Evolutionary conservation across 1,140 invertebrate species (phyloP), one percentile per base, ranked within the genome.

Genomic region (Tetragnatha versicolor): DNA sequence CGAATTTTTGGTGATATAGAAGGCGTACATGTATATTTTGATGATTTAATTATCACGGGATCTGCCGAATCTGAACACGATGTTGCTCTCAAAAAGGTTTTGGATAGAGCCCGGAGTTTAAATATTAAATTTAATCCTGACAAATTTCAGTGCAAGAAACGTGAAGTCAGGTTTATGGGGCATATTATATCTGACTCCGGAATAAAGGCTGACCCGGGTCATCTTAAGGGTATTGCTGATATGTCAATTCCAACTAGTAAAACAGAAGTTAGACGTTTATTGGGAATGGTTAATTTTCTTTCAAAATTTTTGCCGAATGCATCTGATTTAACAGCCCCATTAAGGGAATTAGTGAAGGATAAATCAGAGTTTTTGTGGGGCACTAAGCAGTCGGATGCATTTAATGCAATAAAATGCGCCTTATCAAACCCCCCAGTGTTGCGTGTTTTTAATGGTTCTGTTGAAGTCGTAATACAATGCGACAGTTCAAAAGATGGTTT

Each of bases 1-100:
- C n/a, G n/a, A n/a, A n/a, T n/a, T n/a, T n/a, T n/a, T n/a, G n/a
- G n/a, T n/a, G n/a, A n/a, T n/a, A n/a, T n/a, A n/a, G n/a, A n/a
- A n/a, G n/a, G n/a, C n/a, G n/a, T n/a, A n/a, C 39, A 45, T 45
- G 39, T 45, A 17, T 45, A 45, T 17, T 45, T 45, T 45, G 39
- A 87, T 81, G 85, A 87, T 80, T 83, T 87, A 12, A 25, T 86
- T 14, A 79, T 86, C 5, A 83, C 63, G 51, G 85, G 83, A n/a
- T 58, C 45, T 37, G 81, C 65, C 37, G 60, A 80, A 55, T 3
- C 51, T 20, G 39, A 45, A 45, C 39, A 45, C 39, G 39, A 45
- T 45, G 39, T 45, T 45, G 39, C 39, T 45, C 39, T 45, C 39
- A 45, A 45, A 45, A 17, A 45, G 39, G 39, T 45, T 9, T 45